phyloP scores from a whole-genome alignment of 2,113 vertebrate species.

The Eudyptes chrysolophus region DNA sequence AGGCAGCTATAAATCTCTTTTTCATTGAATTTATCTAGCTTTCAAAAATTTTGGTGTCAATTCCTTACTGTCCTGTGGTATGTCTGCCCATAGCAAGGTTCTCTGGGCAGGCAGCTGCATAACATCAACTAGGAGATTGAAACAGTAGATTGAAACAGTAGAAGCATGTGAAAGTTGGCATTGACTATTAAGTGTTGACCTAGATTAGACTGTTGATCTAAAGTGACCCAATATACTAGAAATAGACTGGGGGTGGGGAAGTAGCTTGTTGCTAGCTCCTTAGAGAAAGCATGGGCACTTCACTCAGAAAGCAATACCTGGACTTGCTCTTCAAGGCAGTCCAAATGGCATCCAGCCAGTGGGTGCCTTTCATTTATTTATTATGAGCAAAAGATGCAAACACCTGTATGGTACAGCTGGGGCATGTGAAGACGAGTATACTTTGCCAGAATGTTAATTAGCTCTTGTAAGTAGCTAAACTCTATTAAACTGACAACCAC shows the following conservation, averaged over 20 bases:
- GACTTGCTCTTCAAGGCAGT: fast-evolving
- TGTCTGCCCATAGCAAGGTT: not conserved
- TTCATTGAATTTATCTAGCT: not conserved
- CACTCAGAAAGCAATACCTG: too few relatives aligned
- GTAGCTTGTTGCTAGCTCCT: not conserved
- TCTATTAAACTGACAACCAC: not conserved
- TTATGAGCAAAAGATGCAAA: not conserved
- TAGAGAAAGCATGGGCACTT: not conserved
- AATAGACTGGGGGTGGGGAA: not conserved
- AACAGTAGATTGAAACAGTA: not conserved
- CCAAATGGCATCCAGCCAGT: fast-evolving
- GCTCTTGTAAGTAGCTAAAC: not conserved
- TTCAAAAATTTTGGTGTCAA: fast-evolving
- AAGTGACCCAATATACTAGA: too few relatives aligned
- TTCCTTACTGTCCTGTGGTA: not conserved
- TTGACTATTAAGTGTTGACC: not conserved
- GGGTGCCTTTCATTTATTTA: not conserved
- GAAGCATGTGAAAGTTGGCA: not conserved
- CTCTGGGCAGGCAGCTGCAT: not conserved
- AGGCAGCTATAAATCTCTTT: not conserved
- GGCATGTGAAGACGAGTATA: not conserved
- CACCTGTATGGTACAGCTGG: not conserved
- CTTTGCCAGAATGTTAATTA: not conserved
- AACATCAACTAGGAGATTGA: not conserved
- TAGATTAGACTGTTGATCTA: too few relatives aligned